Conservation (phyloP, 2,113 vertebrate species). For the Lonchura striata region DNA sequence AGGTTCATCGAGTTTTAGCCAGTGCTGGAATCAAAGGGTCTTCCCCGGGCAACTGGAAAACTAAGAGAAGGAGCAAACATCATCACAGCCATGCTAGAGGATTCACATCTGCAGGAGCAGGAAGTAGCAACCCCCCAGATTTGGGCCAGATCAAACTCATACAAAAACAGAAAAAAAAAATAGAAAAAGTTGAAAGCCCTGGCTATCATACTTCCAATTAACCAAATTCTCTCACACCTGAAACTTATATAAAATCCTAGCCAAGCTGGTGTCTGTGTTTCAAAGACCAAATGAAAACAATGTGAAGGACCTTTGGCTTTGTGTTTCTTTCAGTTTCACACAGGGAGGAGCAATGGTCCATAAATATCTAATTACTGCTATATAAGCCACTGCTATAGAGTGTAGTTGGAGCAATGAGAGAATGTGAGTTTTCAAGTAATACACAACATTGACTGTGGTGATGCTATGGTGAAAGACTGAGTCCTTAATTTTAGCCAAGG, state of each 20-base stretch:
- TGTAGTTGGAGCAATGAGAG: not conserved
- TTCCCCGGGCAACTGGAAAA: not conserved
- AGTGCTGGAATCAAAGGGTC: not conserved
- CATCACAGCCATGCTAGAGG: not conserved
- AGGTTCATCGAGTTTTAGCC: not conserved
- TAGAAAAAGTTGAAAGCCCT: not conserved
- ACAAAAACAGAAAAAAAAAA: not conserved
- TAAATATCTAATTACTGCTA: not conserved
- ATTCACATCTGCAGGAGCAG: not conserved
- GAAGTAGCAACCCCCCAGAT: not conserved
- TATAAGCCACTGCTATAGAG: not conserved
- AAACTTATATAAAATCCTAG: not conserved
- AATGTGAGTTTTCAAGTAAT: not conserved
- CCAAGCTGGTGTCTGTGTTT: not conserved
- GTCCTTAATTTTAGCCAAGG: not conserved
- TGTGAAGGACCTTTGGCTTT: not conserved
- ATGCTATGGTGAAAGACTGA: not conserved
- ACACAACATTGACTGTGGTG: not conserved
- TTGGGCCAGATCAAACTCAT: not conserved
- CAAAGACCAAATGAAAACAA: slow-evolving; percentile 13
- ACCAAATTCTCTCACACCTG: not conserved
- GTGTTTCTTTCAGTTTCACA: not conserved
- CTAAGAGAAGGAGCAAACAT: not conserved
- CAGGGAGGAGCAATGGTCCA: not conserved
- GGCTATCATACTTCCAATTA: not conserved